A percentile compares a stretch with the other conserved stretches of the same genome.
phyloP scores from a whole-genome alignment of 2,888 invertebrate genomes.

The Papilio elwesi region DNA sequence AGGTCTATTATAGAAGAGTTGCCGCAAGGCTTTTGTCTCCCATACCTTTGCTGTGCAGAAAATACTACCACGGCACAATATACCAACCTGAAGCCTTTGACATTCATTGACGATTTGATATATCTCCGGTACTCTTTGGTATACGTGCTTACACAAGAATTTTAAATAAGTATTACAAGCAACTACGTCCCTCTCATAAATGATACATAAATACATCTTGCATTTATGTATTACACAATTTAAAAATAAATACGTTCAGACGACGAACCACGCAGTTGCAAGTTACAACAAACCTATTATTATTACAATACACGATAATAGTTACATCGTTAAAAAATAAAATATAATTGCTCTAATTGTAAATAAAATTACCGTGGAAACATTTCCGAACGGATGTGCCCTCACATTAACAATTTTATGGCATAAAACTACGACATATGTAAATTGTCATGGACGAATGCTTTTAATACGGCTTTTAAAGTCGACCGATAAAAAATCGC shows the following conservation, averaged over 20 bases:
- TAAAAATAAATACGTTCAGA: conserved; percentile 3
- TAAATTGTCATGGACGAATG: neutral
- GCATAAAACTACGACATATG: neutral
- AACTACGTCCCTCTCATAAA: neutral
- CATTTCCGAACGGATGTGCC: conserved; percentile 22
- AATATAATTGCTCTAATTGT: conserved; percentile 25
- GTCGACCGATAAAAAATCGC: neutral
- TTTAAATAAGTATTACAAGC: conserved; percentile 1
- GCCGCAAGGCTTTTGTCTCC: too few species aligned
- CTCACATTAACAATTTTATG: conserved; percentile 22
- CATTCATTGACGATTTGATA: neutral
- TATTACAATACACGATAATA: conserved; percentile 20
- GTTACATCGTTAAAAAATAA: conserved; percentile 6
- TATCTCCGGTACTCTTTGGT: neutral
- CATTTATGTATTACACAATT: neutral
- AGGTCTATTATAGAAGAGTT: too few species aligned
- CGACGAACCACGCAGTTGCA: neutral
- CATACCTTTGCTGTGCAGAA: too few species aligned
- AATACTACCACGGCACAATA: too few species aligned
- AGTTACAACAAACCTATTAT: conserved; percentile 11
- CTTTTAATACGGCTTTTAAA: neutral
- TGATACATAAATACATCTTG: neutral
- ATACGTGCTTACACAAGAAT: conserved; percentile 11
- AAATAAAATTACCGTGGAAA: conserved; percentile 12
- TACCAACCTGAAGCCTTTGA: neutral